Conservation (phyloP, 2,113 vertebrate genomes). For the Aix galericulata region DNA sequence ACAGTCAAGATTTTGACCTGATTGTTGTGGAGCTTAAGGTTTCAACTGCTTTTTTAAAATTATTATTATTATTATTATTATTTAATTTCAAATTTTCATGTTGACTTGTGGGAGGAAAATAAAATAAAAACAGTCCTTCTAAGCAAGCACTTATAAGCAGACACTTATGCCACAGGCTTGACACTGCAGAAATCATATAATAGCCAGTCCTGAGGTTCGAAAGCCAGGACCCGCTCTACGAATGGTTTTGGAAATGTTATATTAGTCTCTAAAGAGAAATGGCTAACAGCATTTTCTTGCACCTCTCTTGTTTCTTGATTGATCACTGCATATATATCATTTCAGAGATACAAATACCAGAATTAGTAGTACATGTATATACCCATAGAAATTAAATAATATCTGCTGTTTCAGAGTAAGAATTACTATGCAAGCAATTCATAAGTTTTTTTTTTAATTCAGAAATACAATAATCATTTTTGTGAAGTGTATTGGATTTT, state of each 20-base stretch:
- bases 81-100: background rate
- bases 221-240: background rate
- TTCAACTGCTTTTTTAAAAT: background rate
- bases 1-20: background rate
- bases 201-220: background rate
- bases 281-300: background rate
- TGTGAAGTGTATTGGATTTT: background rate
- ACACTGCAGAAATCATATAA: background rate
- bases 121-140: background rate
- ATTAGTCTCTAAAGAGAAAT: background rate
- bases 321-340: background rate
- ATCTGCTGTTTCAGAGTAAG: background rate
- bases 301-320: background rate
- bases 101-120: background rate
- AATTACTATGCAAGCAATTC: background rate
- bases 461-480: background rate
- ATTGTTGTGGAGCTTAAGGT: background rate
- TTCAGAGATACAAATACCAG: background rate
- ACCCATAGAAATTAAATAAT: background rate
- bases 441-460: background rate
- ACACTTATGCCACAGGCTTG: background rate
- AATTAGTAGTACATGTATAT: background rate
- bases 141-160: background rate
- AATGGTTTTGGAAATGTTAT: background rate
- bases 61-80: too few species aligned